Evolutionary conservation across 2,797 vertebrate genomes (phyloP).

Genomic region (Limosa lapponica): DNA sequence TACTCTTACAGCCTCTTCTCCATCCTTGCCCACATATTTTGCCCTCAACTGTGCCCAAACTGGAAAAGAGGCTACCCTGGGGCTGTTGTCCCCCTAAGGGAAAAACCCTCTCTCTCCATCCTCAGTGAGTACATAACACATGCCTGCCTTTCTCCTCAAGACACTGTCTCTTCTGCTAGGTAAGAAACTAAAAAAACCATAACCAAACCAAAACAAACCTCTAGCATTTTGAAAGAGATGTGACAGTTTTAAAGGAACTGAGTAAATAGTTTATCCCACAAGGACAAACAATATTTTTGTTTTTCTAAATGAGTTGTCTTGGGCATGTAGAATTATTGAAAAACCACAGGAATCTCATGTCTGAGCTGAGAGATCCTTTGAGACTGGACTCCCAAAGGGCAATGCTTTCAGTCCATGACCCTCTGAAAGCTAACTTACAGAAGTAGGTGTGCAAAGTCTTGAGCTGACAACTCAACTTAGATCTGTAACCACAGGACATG

Average conservation of each 20-base stretch:
- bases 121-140: background rate
- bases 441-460: background rate
- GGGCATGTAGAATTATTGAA: conserved; percentile 11
- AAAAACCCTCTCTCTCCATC: background rate
- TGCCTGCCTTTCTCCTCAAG: background rate
- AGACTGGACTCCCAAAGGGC: background rate
- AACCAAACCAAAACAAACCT: background rate
- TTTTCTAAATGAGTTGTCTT: conserved; percentile 44
- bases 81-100: background rate
- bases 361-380: conserved; percentile 18
- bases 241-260: conserved; percentile 32
- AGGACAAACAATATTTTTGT: conserved; percentile 48
- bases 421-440: background rate
- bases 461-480: background rate
- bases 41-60: background rate
- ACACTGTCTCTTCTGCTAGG: background rate
- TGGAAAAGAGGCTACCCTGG: background rate
- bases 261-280: conserved; percentile 46
- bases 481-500: background rate
- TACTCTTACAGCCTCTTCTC: background rate
- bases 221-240: conserved; percentile 41
- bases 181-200: background rate
- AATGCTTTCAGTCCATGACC: background rate
- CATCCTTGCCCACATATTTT: background rate
- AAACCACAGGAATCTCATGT: conserved; percentile 49